Percentiles rank a stretch among this genome's conserved stretches.
Conservation (phyloP, 1,140 invertebrate species). For the Cataglyphis hispanica region DNA sequence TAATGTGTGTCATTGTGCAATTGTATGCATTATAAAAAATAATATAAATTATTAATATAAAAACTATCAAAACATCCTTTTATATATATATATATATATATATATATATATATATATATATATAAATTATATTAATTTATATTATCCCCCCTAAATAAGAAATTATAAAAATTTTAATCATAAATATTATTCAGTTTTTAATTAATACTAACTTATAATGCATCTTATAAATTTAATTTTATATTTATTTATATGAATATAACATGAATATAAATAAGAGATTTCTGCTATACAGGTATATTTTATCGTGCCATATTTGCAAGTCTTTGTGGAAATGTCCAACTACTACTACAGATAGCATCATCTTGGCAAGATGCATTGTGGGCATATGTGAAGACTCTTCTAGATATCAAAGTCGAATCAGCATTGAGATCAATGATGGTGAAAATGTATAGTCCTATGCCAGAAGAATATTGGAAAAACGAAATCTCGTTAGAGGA, state of each 20-base stretch:
- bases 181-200: no score
- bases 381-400: conserved; percentile 94
- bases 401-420: conserved; percentile 95
- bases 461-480: conserved; percentile 93
- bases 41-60: no score
- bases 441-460: conserved; percentile 86
- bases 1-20: no score
- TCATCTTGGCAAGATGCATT: conserved; percentile 95
- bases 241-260: neutral
- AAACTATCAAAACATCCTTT: no score
- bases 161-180: no score
- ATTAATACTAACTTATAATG: neutral
- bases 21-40: no score
- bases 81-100: no score
- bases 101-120: no score
- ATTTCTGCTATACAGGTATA: conserved; percentile 83
- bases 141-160: no score
- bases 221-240: neutral
- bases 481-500: conserved; percentile 91
- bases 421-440: conserved; percentile 88
- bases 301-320: conserved; percentile 91
- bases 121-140: no score
- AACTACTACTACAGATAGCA: conserved; percentile 91
- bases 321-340: conserved; percentile 94
- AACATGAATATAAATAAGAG: neutral